Evolutionary conservation across 2,888 invertebrate species (phyloP).

Genomic region (Pristionchus maxplancki): DNA sequence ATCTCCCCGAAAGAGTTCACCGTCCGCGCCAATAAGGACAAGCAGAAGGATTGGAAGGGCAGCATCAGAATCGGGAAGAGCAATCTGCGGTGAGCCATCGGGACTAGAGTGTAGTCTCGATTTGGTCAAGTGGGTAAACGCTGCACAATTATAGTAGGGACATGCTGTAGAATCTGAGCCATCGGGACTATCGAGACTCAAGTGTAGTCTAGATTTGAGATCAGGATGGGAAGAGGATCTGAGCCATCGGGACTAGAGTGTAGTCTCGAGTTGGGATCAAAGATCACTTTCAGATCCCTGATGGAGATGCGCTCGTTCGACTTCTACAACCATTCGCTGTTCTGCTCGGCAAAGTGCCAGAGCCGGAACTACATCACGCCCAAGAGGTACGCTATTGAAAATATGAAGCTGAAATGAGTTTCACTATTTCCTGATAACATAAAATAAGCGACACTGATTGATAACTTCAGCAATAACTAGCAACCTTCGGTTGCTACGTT

Average conservation of each 20-base stretch:
- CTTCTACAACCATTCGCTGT: slow-evolving; percentile 78
- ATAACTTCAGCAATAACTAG: no score
- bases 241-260: neutral
- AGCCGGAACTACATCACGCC: slow-evolving; percentile 76
- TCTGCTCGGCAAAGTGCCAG: slow-evolving; percentile 79
- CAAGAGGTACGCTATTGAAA: slow-evolving; percentile 54
- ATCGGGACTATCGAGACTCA: neutral
- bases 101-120: neutral
- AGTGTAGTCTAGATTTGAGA: slow-evolving; percentile 52
- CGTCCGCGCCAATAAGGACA: slow-evolving; percentile 79
- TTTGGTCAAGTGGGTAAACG: neutral
- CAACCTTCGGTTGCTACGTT: no score
- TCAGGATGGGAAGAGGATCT: slow-evolving; percentile 78
- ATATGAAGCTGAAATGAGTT: no score
- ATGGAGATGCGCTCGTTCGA: slow-evolving; percentile 79
- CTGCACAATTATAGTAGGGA: neutral
- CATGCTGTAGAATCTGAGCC: no score
- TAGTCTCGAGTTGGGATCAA: neutral
- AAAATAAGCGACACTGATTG: no score
- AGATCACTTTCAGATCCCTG: slow-evolving; percentile 73
- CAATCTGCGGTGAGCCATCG: slow-evolving; percentile 65
- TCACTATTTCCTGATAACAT: no score
- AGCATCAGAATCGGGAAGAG: slow-evolving; percentile 78
- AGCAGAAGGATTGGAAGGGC: slow-evolving; percentile 80
- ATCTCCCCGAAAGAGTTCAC: slow-evolving; percentile 79